A percentile compares a stretch with the other conserved stretches of the same genome.
Evolutionary conservation across 1,140 invertebrate species (phyloP).

Genomic region (Pogonomyrmex barbatus): DNA sequence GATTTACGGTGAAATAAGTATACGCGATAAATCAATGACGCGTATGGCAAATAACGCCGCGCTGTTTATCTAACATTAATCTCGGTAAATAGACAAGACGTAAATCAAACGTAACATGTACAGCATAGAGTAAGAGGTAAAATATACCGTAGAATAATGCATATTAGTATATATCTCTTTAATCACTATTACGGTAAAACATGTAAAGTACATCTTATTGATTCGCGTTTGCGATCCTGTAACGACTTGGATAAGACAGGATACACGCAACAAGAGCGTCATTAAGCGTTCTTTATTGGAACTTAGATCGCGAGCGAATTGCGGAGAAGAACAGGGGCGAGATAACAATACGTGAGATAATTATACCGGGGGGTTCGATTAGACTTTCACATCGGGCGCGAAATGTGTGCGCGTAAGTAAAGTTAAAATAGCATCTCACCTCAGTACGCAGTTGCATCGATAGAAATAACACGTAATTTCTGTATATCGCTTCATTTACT

Average conservation of each 20-base stretch:
- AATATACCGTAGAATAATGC: constrained; percentile 30
- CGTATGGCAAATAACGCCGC: constrained; percentile 41
- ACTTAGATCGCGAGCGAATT: constrained; percentile 13
- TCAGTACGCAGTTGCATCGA: not conserved
- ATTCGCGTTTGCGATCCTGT: constrained; percentile 3
- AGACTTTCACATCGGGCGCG: constrained; percentile 11
- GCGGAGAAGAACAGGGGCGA: not conserved
- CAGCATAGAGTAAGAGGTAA: too few relatives aligned
- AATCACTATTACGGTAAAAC: not conserved
- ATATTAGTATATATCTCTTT: constrained; percentile 1
- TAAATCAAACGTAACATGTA: constrained; percentile 33
- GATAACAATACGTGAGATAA: constrained; percentile 26
- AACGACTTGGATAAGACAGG: constrained; percentile 7
- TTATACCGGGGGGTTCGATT: constrained; percentile 30
- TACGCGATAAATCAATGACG: constrained; percentile 22
- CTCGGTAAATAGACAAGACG: constrained; percentile 22
- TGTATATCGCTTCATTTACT: not conserved
- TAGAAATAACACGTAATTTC: not conserved
- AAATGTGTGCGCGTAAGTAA: not conserved
- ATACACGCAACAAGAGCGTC: not conserved
- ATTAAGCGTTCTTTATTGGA: constrained; percentile 33
- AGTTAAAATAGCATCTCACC: not conserved
- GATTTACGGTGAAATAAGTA: constrained; percentile 46
- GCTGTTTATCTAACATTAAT: constrained; percentile 50
- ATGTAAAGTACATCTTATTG: constrained; percentile 31